These are phyloP conservation scores for Xestia ashworthii DNA, from an alignment of 2,888 invertebrate species.

Conservation along the genomic window DNA sequence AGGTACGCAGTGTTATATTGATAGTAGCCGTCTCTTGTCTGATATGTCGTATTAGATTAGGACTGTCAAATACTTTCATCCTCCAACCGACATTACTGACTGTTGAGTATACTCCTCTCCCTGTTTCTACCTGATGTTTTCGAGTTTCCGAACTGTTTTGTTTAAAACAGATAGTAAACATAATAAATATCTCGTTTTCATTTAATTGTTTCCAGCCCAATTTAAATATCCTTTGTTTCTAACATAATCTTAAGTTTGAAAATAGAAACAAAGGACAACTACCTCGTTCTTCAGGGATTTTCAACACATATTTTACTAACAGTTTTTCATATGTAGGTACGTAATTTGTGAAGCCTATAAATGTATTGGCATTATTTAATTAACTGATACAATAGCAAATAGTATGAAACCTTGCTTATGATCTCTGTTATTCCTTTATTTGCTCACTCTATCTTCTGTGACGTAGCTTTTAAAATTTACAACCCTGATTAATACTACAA, in stretches of 20 bases:
- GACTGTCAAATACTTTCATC: neutral
- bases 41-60: neutral
- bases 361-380: constrained; percentile 59
- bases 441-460: constrained; percentile 72
- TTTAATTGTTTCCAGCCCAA: neutral
- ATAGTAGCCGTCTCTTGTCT: neutral
- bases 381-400: constrained; percentile 66
- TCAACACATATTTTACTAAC: constrained; percentile 46
- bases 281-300: constrained; percentile 31
- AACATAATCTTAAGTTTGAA: neutral
- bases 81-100: neutral
- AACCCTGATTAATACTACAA: constrained; percentile 69
- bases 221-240: neutral
- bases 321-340: constrained; percentile 40
- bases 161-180: too few species aligned
- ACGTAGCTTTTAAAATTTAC: constrained; percentile 81
- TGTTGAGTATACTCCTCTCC: neutral
- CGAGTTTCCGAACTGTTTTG: too few species aligned
- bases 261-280: constrained; percentile 13
- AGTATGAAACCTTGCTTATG: constrained; percentile 70
- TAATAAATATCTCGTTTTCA: too few species aligned
- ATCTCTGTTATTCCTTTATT: constrained; percentile 69
- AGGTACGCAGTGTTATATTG: constrained; percentile 72
- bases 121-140: neutral
- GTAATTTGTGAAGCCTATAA: constrained; percentile 62